Evolutionary conservation across 2,888 invertebrate species (phyloP), one percentile per base, ranked within the genome.

Genomic region (Meghimatium bilineatum): DNA sequence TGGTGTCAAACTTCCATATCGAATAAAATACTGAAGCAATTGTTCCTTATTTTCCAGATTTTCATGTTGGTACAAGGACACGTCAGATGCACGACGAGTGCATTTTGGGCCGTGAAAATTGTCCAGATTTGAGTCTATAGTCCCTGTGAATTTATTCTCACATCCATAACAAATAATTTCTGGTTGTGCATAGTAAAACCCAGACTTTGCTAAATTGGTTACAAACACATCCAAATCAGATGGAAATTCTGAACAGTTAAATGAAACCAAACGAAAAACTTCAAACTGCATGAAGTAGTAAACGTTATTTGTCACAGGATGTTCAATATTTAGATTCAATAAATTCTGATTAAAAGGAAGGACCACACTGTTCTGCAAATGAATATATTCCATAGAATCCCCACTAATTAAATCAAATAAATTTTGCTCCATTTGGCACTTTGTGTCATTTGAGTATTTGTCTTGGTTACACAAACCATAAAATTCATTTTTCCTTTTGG

Each of bases 261-360:
- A 83, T 1, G 83, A 79, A n/a, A 34, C 34, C 3, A 83, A 32
- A 23, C 83, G 83, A 23, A 83, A 72, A 44, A 75, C 63, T 49
- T 80, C 79, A 71, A 38, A 60, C 26, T 66, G 20, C 83, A 83
- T 83, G 8, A 72, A 60, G 0, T 23, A 29, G 52, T 69, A 49
- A 10, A 26, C n/a, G 20, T 66, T 17, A 23, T 32, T 14, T 56
- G 17, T n/a, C n/a, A n/a, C n/a, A n/a, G n/a, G n/a, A n/a, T n/a
- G n/a, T n/a, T n/a, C n/a, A n/a, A n/a, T n/a, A n/a, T n/a, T n/a
- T n/a, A n/a, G n/a, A n/a, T n/a, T n/a, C n/a, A n/a, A n/a, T n/a
- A n/a, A n/a, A n/a, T n/a, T n/a, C n/a, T n/a, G n/a, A n/a, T n/a
- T n/a, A n/a, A n/a, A n/a, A n/a, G n/a, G n/a, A n/a, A n/a, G n/a